A percentile compares a stretch with the other conserved stretches of the same genome.
phyloP scores from a whole-genome alignment of 2,113 vertebrate species.

The Oncorhynchus clarkii region DNA sequence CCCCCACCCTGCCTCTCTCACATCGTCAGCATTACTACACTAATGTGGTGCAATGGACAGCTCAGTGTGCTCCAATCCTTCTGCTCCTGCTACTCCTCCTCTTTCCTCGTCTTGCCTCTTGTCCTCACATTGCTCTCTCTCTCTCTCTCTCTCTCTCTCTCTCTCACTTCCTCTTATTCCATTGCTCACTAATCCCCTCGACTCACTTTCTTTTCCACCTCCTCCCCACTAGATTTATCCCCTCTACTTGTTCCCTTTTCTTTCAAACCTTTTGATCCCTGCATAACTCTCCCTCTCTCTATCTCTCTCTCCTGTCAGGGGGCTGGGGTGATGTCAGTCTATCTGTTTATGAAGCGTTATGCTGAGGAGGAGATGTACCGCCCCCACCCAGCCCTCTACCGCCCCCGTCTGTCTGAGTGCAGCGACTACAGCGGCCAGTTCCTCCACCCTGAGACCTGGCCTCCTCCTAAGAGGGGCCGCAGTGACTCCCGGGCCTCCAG shows the following conservation, averaged over 20 bases:
- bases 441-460: slow-evolving; percentile 86
- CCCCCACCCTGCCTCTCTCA: neutral
- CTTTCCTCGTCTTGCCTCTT: slow-evolving; percentile 1
- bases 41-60: slow-evolving; percentile 22
- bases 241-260: no score
- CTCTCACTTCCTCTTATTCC: neutral
- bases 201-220: neutral
- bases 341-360: slow-evolving; percentile 92
- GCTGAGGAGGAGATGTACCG: slow-evolving; percentile 87
- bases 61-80: neutral
- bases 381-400: slow-evolving; percentile 87
- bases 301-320: slow-evolving; percentile 67
- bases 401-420: slow-evolving; percentile 89
- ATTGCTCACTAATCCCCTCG: neutral
- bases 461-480: slow-evolving; percentile 77
- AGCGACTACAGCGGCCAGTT: slow-evolving; percentile 91
- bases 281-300: slow-evolving; percentile 1
- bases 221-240: no score
- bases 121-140: slow-evolving; percentile 2
- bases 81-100: neutral
- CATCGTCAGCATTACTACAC: slow-evolving; percentile 8
- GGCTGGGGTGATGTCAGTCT: slow-evolving; percentile 91
- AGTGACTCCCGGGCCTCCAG: slow-evolving; percentile 85
- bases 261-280: no score
- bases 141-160: slow-evolving; percentile 28